A percentile compares a stretch with the other conserved stretches of the same genome.
Conservation (phyloP, 2,888 invertebrate genomes). For the Aphodius sticticus region DNA sequence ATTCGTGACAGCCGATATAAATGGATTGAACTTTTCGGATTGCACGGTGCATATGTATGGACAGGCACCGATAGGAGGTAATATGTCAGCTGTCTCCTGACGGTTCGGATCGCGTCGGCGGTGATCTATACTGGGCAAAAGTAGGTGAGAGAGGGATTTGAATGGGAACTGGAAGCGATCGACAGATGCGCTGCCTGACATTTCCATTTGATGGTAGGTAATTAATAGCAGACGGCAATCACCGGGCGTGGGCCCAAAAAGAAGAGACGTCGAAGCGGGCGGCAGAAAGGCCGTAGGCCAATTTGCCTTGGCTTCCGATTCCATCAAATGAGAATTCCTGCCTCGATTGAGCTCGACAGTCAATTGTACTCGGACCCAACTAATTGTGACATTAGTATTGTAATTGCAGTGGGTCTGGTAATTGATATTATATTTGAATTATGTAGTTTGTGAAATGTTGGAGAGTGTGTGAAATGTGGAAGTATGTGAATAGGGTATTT, state of each 20-base stretch:
- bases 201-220: background rate
- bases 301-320: background rate
- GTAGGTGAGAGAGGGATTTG: background rate
- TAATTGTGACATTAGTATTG: background rate
- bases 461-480: too few relatives aligned
- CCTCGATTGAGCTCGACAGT: background rate
- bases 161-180: background rate
- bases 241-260: background rate
- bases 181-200: conserved; percentile 4
- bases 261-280: background rate
- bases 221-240: conserved; percentile 4
- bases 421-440: too few relatives aligned
- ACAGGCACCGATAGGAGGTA: background rate
- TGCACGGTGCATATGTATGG: background rate
- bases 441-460: too few relatives aligned
- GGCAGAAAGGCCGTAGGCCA: background rate
- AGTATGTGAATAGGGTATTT: too few relatives aligned
- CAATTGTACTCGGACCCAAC: background rate
- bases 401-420: background rate
- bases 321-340: background rate
- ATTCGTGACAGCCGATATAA: too few relatives aligned
- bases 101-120: background rate
- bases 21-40: background rate
- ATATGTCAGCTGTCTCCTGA: background rate
- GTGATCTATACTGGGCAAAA: background rate